Conservation (phyloP, 2,113 vertebrate genomes). For the Panthera tigris region DNA sequence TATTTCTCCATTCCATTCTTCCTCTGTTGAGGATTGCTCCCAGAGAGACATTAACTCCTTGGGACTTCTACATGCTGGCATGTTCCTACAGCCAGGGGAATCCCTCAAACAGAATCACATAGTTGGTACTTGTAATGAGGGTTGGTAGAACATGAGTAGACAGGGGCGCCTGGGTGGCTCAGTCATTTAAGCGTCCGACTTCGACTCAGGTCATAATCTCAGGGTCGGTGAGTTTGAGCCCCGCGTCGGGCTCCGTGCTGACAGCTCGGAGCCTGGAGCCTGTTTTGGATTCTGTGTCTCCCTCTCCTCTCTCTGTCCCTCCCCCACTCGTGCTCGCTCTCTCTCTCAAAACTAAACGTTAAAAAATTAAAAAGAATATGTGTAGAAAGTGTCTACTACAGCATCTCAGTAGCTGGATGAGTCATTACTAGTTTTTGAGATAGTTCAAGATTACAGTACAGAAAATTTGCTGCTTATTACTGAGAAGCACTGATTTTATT, state of each 20-base stretch:
- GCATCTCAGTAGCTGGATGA: background rate
- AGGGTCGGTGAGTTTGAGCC: too few relatives aligned
- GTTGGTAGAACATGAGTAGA: background rate
- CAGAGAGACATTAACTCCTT: background rate
- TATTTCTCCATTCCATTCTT: background rate
- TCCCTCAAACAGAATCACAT: background rate
- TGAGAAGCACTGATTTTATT: background rate
- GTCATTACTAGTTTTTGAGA: conserved; percentile 26
- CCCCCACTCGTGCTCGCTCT: too few relatives aligned
- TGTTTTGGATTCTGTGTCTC: too few relatives aligned
- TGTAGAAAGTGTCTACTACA: background rate
- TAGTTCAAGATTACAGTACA: background rate
- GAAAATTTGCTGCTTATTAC: background rate
- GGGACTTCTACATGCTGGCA: background rate
- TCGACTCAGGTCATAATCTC: too few relatives aligned
- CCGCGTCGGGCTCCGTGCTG: too few relatives aligned
- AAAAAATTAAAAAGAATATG: background rate
- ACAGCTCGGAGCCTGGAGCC: too few relatives aligned
- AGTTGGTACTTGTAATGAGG: background rate
- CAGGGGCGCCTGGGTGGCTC: too few relatives aligned
- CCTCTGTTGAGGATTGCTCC: background rate
- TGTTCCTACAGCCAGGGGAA: background rate
- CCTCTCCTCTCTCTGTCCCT: too few relatives aligned
- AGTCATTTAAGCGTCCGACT: too few relatives aligned
- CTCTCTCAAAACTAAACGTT: too few relatives aligned